Evolutionary conservation across 2,113 vertebrate genomes (phyloP).

Genomic region (Dromas ardeola): DNA sequence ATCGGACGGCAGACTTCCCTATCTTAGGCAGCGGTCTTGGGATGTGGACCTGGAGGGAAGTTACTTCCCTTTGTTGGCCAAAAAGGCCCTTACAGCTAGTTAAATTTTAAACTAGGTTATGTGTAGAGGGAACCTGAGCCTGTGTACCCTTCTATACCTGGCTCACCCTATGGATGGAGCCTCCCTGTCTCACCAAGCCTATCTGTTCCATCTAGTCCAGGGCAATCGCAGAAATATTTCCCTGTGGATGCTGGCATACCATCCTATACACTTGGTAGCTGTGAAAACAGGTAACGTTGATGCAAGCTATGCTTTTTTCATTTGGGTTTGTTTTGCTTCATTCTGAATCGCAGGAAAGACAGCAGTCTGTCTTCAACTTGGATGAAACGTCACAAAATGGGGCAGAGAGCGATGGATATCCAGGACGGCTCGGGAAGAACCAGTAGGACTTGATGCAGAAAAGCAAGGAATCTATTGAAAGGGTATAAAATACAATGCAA

Average conservation of each 20-base stretch:
- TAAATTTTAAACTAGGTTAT: not conserved
- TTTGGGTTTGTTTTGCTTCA: not conserved
- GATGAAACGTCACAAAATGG: not conserved
- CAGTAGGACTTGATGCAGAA: not conserved
- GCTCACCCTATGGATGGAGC: not conserved
- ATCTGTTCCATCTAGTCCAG: not conserved
- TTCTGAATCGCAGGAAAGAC: not conserved
- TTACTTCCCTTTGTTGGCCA: not conserved
- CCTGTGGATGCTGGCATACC: not conserved
- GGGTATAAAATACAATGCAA: not conserved
- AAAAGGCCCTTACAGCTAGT: not conserved
- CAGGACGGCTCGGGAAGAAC: not conserved
- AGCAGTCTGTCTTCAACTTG: not conserved
- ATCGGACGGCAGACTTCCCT: not conserved
- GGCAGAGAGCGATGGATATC: too few species aligned
- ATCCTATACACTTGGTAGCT: not conserved
- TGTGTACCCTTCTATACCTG: too few species aligned
- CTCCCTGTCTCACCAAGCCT: not conserved
- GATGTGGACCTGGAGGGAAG: not conserved
- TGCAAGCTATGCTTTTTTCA: not conserved
- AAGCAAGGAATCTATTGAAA: not conserved
- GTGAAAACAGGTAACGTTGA: not conserved
- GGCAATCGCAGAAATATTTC: not conserved
- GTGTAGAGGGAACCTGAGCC: not conserved
- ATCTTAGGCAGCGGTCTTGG: fast-evolving